phyloP scores from a whole-genome alignment of 2,888 invertebrate genomes.

The Tanytarsus gracilentus region DNA sequence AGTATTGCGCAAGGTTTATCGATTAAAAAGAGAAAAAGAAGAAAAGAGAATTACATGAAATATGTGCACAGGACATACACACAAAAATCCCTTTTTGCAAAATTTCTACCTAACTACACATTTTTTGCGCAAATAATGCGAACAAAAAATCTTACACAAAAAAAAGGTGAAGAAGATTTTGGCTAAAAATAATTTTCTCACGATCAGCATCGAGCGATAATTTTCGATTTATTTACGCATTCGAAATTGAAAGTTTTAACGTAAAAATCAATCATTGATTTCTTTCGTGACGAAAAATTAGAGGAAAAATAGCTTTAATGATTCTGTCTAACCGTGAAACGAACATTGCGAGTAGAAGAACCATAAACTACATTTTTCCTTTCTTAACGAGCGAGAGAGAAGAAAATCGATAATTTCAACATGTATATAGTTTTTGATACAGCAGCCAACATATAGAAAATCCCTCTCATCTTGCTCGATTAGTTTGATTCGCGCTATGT shows the following conservation, averaged over 20 bases:
- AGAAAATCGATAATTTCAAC: conserved; percentile 29
- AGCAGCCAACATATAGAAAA: background rate
- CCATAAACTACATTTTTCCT: conserved; percentile 29
- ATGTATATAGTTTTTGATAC: conserved; percentile 22
- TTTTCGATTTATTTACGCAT: background rate
- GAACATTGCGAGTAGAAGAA: conserved; percentile 25
- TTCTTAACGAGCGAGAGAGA: no score
- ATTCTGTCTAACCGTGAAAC: conserved; percentile 28
- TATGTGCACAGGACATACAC: background rate
- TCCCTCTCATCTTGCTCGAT: conserved; percentile 15
- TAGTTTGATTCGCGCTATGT: background rate
- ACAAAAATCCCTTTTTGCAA: background rate
- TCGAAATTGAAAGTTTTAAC: conserved; percentile 24
- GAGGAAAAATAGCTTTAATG: conserved; percentile 13
- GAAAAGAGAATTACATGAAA: conserved; percentile 4
- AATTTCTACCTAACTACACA: background rate
- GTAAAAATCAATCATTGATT: conserved; percentile 14
- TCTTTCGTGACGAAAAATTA: background rate
- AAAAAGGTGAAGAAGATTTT: conserved; percentile 19
- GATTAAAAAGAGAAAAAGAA: background rate
- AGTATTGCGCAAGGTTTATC: no score
- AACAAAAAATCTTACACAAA: conserved; percentile 11
- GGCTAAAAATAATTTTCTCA: conserved; percentile 25
- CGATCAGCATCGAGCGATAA: conserved; percentile 24
- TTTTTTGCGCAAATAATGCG: conserved; percentile 13